Percentiles rank a stretch among this genome's conserved stretches.
Evolutionary conservation across 2,113 vertebrate species (phyloP).

Genomic region (Romanogobio albipinnatus): DNA sequence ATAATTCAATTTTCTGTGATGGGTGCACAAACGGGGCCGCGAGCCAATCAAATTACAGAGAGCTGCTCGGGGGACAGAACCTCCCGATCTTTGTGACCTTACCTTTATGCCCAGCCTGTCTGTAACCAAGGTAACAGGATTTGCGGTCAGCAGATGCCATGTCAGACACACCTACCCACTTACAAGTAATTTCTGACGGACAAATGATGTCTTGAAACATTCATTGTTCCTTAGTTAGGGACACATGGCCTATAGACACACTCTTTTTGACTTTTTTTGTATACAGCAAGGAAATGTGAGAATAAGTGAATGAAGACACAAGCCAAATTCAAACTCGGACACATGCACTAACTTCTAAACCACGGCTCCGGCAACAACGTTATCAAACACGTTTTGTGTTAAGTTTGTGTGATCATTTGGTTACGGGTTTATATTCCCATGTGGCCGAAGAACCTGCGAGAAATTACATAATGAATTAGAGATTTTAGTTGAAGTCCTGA

Average conservation of each 20-base stretch:
- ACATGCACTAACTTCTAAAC: neutral
- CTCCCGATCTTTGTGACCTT: conserved; percentile 30
- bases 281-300: neutral
- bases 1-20: conserved; percentile 44
- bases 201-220: conserved; percentile 6
- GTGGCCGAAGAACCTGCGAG: neutral
- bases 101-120: conserved; percentile 36
- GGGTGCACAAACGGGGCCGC: conserved; percentile 21
- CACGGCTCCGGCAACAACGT: no score
- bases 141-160: conserved; percentile 28
- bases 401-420: neutral
- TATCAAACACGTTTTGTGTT: no score
- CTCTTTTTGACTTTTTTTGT: neutral
- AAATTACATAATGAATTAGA: neutral
- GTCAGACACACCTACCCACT: conserved; percentile 32
- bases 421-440: neutral
- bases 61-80: conserved; percentile 29
- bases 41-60: conserved; percentile 40
- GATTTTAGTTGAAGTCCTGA: conserved; percentile 1
- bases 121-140: conserved; percentile 42
- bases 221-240: neutral
- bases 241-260: neutral
- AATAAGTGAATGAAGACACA: neutral
- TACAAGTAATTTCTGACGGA: conserved; percentile 18
- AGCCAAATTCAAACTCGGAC: neutral